Conservation (phyloP, 1,140 invertebrate species). For the Ericerus pela region DNA sequence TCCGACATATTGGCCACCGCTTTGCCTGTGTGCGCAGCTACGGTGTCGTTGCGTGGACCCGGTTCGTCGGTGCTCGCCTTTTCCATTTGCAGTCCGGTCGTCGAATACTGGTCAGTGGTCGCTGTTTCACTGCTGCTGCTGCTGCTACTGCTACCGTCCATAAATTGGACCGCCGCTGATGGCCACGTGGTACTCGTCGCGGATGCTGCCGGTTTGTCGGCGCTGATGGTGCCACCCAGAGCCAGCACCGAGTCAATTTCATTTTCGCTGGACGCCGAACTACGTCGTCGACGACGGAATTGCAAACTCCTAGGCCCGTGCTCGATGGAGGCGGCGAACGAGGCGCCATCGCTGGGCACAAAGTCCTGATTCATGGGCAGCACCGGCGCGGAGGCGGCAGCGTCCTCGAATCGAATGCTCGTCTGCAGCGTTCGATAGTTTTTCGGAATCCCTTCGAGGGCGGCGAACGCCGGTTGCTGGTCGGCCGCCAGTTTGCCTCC, state of each 20-base stretch:
- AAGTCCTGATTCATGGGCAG: conserved; percentile 19
- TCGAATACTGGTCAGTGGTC: too few species aligned
- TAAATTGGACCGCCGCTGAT: too few species aligned
- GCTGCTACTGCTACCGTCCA: too few species aligned
- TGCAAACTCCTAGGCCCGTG: conserved; percentile 36
- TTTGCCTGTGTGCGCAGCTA: too few species aligned
- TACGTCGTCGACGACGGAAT: conserved; percentile 20
- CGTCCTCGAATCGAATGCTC: conserved; percentile 6
- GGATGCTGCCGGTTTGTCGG: not conserved
- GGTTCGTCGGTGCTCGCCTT: too few species aligned
- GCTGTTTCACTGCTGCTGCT: too few species aligned
- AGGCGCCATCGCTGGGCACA: conserved; percentile 17
- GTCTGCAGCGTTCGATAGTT: conserved; percentile 13
- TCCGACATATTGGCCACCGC: too few species aligned
- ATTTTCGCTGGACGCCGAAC: conserved; percentile 21
- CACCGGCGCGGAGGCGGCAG: conserved; percentile 12
- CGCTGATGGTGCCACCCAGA: not conserved
- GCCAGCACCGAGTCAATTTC: not conserved
- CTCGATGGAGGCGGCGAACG: conserved; percentile 32
- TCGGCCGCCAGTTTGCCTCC: conserved; percentile 15
- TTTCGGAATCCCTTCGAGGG: conserved; percentile 19
- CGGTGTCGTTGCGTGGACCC: too few species aligned
- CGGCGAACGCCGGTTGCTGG: conserved; percentile 18
- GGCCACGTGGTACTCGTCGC: too few species aligned
- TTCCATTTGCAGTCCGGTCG: too few species aligned